Evolutionary conservation across 2,888 invertebrate species (phyloP).

Genomic region (Spisula solida): DNA sequence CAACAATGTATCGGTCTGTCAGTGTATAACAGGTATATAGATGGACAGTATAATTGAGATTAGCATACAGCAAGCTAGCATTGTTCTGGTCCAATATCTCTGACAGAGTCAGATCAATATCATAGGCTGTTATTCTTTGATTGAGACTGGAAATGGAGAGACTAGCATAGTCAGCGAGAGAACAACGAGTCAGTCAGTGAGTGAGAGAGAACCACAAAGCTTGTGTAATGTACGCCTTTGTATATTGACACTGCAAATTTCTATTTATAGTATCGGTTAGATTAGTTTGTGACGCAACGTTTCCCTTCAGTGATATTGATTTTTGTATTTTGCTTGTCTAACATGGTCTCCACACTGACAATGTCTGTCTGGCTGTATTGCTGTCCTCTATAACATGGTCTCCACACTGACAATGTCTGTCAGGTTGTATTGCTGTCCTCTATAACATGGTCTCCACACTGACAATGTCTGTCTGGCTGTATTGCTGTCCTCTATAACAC

Average conservation of each 20-base stretch:
- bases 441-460: background rate
- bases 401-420: no score
- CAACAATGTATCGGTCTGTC: background rate
- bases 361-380: background rate
- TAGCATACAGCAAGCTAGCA: background rate
- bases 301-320: constrained; percentile 34
- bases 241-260: constrained; percentile 16
- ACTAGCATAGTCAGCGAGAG: background rate
- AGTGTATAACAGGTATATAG: background rate
- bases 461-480: background rate
- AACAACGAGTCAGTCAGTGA: background rate
- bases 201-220: background rate
- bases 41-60: background rate
- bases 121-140: constrained; percentile 16
- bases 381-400: background rate
- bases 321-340: constrained; percentile 6
- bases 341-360: background rate
- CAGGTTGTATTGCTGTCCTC: no score
- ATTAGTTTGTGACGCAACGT: constrained; percentile 41
- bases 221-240: background rate
- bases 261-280: constrained; percentile 22
- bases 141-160: constrained; percentile 3
- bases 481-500: background rate
- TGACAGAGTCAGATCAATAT: constrained; percentile 9
- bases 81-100: background rate